Evolutionary conservation across 2,888 invertebrate species (phyloP).

Genomic region (Saturnia pavonia): DNA sequence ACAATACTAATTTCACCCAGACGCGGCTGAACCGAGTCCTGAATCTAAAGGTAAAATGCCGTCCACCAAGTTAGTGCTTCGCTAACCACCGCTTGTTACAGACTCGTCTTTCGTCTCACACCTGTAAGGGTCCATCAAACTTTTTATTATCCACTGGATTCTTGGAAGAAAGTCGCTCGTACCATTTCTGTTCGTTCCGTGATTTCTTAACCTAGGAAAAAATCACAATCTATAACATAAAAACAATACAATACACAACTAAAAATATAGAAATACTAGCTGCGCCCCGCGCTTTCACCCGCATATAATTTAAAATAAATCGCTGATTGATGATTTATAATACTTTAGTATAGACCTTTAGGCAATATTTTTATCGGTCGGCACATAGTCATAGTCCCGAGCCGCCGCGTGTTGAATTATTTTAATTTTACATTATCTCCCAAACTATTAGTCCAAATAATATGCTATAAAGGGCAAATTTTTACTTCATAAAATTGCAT

Average conservation of each 20-base stretch:
- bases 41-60: neutral
- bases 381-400: too few species aligned
- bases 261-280: neutral
- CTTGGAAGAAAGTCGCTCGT: slow-evolving; percentile 70
- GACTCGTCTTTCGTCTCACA: slow-evolving; percentile 40
- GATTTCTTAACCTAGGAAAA: slow-evolving; percentile 60
- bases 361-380: too few species aligned
- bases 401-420: too few species aligned
- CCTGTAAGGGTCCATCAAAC: slow-evolving; percentile 63
- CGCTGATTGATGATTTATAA: too few species aligned
- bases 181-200: slow-evolving; percentile 66
- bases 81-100: slow-evolving; percentile 26
- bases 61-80: slow-evolving; percentile 36
- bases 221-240: slow-evolving; percentile 2
- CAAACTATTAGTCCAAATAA: too few species aligned
- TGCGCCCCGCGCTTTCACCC: too few species aligned
- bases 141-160: slow-evolving; percentile 52
- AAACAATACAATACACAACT: neutral
- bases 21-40: neutral
- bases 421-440: too few species aligned
- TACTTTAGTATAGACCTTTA: too few species aligned
- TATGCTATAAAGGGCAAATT: too few species aligned
- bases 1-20: slow-evolving; percentile 11
- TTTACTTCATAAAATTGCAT: too few species aligned
- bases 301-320: too few species aligned